Evolutionary conservation across 2,113 vertebrate species (phyloP).

Genomic region (Chaetorhynchus papuensis): DNA sequence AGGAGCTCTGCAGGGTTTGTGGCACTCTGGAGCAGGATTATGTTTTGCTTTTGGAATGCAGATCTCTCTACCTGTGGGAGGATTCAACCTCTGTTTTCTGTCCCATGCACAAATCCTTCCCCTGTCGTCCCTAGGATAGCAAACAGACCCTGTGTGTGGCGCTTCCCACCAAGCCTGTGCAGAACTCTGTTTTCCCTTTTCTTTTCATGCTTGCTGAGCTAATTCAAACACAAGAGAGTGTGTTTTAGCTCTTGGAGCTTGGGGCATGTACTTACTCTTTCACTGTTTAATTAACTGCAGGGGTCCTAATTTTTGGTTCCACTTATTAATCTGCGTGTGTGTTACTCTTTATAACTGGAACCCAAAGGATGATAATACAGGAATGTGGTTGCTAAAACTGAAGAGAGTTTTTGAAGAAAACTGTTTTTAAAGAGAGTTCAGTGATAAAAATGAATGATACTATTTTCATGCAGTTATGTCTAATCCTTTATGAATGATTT

Average conservation of each 20-base stretch:
- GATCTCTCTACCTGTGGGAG: not conserved
- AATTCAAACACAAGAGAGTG: not conserved
- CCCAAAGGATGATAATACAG: not conserved
- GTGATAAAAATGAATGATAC: not conserved
- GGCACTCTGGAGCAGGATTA: rapidly evolving
- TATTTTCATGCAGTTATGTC: not conserved
- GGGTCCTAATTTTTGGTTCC: not conserved
- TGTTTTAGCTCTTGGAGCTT: not conserved
- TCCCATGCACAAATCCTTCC: not conserved
- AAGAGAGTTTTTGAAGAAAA: not conserved
- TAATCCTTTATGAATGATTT: not conserved
- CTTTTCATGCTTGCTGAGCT: not conserved
- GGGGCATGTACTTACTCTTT: not conserved
- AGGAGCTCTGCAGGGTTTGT: not conserved
- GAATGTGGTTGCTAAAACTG: not conserved
- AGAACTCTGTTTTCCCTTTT: not conserved
- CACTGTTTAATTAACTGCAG: not conserved
- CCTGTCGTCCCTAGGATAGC: not conserved
- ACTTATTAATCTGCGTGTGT: not conserved
- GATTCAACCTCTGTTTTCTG: not conserved
- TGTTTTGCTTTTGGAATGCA: not conserved
- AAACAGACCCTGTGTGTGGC: rapidly evolving
- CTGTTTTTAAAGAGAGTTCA: not conserved
- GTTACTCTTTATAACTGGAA: not conserved
- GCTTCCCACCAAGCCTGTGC: not conserved